phyloP scores from a whole-genome alignment of 2,113 vertebrate genomes.

The Rhabdornis inornatus region DNA sequence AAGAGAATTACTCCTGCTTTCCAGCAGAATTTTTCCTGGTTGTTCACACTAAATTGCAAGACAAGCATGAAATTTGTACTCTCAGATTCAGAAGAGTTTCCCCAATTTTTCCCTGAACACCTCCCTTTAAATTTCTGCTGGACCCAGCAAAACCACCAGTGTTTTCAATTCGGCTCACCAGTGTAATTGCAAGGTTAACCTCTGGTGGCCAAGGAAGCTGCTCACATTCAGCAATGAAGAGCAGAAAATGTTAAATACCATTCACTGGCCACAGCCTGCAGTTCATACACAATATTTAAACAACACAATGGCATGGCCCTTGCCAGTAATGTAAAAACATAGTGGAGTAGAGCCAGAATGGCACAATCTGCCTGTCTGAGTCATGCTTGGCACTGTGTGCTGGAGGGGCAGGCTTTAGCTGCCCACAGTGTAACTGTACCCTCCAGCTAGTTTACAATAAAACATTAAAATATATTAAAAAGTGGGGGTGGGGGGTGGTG shows the following conservation, averaged over 20 bases:
- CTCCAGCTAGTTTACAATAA: not conserved
- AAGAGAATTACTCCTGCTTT: not conserved
- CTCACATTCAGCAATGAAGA: not conserved
- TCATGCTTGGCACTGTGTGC: constrained; percentile 12
- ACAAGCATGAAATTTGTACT: not conserved
- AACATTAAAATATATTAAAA: constrained; percentile 19
- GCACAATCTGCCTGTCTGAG: constrained; percentile 40
- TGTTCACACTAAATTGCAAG: not conserved
- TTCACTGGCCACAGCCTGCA: constrained; percentile 40
- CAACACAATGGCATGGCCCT: constrained; percentile 61
- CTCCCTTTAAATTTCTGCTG: not conserved
- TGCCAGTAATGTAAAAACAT: constrained; percentile 57
- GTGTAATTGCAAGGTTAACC: constrained; percentile 3
- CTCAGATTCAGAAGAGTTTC: not conserved
- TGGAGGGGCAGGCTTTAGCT: constrained; percentile 17
- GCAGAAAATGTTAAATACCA: constrained; percentile 34
- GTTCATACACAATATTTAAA: constrained; percentile 57
- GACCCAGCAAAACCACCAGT: not conserved
- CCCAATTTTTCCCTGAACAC: not conserved
- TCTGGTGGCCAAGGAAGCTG: not conserved
- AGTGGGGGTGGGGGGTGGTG: accelerated
- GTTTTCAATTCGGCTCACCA: not conserved
- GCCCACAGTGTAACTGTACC: not conserved
- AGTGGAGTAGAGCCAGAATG: constrained; percentile 45
- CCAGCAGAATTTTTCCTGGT: not conserved